Percentiles rank a stretch among this genome's conserved stretches.
phyloP scores from a whole-genome alignment of 2,797 vertebrate genomes.

The Myotis pilosus region DNA sequence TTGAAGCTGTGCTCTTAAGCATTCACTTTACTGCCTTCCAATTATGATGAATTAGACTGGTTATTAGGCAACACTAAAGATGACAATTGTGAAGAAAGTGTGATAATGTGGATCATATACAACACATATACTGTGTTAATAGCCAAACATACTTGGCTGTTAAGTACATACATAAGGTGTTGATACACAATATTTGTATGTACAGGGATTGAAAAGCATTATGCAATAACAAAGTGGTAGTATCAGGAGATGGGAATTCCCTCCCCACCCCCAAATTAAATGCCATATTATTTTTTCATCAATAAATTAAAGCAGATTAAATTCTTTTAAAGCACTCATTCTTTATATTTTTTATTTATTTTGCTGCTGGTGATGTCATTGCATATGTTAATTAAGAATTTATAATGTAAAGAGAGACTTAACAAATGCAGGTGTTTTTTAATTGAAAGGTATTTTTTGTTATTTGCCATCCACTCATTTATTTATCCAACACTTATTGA shows the following conservation, averaged over 20 bases:
- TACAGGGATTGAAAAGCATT: background rate
- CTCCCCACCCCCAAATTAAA: background rate
- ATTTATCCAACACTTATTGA: background rate
- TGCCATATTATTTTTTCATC: background rate
- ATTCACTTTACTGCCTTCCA: background rate
- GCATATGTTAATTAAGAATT: background rate
- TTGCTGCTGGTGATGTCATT: background rate
- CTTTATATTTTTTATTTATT: background rate
- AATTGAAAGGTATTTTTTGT: background rate
- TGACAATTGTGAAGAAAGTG: background rate
- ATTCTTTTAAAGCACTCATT: background rate
- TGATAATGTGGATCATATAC: background rate
- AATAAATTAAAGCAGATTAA: background rate
- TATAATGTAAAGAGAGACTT: background rate
- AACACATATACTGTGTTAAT: background rate
- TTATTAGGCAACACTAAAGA: background rate
- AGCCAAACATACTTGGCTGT: background rate
- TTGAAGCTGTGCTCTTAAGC: background rate
- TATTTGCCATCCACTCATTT: background rate
- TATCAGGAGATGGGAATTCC: background rate
- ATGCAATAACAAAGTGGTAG: background rate
- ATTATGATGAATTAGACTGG: background rate
- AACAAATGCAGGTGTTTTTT: background rate
- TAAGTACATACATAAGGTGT: background rate
- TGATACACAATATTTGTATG: background rate